Base-by-base conservation (phyloP, 2,797 vertebrate species). In the Syndactyla subalaris region DNA sequence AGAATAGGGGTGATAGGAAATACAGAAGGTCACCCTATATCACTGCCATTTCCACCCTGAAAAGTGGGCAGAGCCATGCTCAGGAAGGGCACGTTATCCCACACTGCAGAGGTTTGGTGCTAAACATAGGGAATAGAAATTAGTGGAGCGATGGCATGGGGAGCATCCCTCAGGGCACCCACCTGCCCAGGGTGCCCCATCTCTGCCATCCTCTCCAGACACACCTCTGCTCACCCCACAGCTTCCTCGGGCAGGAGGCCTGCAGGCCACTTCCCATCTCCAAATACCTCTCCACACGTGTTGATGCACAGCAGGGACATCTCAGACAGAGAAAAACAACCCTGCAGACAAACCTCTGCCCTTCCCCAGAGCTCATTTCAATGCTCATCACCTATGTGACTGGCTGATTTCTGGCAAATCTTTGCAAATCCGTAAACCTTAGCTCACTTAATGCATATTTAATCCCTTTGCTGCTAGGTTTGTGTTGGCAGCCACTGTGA, bases 131-230 rank as follows among this genome's bases (percentile, higher is more conserved):
- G 39, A 67, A 6, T 7, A 29, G 74, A 30, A 83, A 45, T 52
- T 3, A 12, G 29, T 7, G 34, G 36, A 46, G 14, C 21, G 11
- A 32, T 0, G 1, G 34, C 26, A 59, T 0, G 0, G 8, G 20
- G 26, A 76, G 45, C 45, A 59, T 36, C 48, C 11, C 27, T 70
- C 45, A 27, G 46, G 32, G 27, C 29, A 34, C 20, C 27, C 5
- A 1, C 27, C 32, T 32, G 70, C 43, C 55, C 5, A 1, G 16
- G 8, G n/a, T 39, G 38, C 30, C 68, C 39, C 20, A 0, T 34
- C 27, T 39, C 51, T 55, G 39, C 58, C 3, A 0, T 29, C 46
- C 32, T 52, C 65, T 76, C 52, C 22, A 11, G 38, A 41, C 52
- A 20, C 26, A 12, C 12, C 45, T 41, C 78, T 75, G 39, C 34